Percentiles rank a stretch among this genome's conserved stretches.
Conservation (phyloP, 2,113 vertebrate species). For the Columba livia region DNA sequence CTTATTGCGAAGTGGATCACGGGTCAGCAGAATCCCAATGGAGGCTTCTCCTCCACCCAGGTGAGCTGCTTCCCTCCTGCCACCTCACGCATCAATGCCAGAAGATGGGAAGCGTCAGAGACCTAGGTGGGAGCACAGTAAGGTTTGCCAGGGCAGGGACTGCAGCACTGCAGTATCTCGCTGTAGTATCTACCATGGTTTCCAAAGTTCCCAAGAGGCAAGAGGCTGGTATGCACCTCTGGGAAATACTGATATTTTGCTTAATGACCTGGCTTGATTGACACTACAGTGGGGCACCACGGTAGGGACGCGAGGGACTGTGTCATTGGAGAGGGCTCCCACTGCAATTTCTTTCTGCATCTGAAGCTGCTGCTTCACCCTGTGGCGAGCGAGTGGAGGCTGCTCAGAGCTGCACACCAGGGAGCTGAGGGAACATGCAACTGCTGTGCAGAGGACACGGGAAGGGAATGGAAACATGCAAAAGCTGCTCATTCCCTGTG, state of each 20-base stretch:
- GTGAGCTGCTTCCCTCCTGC: constrained; percentile 17
- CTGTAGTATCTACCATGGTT: not conserved
- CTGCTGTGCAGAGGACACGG: not conserved
- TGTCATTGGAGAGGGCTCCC: not conserved
- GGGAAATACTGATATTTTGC: not conserved
- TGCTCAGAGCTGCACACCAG: not conserved
- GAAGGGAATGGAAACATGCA: not conserved
- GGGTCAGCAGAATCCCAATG: constrained; percentile 71
- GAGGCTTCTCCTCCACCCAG: constrained; percentile 80
- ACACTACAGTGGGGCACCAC: not conserved
- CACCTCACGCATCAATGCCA: rapidly evolving
- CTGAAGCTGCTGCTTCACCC: not conserved
- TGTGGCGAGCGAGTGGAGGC: not conserved
- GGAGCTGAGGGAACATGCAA: not conserved
- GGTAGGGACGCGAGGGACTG: not conserved
- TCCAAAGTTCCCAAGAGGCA: not conserved
- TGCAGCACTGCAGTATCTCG: not conserved
- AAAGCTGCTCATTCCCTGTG: not conserved
- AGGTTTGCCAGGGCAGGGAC: not conserved
- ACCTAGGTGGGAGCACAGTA: not conserved
- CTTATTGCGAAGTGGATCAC: constrained; percentile 64
- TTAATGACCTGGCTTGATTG: too few species aligned
- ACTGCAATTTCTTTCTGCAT: not conserved
- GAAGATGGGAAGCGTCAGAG: not conserved
- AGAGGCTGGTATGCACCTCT: rapidly evolving